Conservation (phyloP, 2,113 vertebrate species). For the Mus pahari region DNA sequence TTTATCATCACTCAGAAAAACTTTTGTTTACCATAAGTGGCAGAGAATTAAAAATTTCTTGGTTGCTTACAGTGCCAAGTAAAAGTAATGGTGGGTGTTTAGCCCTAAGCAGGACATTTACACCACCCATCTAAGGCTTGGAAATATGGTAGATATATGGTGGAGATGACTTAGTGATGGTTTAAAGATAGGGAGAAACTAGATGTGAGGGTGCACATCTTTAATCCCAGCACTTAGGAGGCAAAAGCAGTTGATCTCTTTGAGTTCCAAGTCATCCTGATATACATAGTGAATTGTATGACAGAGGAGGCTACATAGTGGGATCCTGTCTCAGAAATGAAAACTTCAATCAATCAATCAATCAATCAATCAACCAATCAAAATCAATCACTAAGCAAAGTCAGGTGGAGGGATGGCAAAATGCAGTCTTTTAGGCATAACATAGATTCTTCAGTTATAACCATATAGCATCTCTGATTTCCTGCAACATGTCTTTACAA, state of each 20-base stretch:
- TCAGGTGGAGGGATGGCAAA: not conserved
- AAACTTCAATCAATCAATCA: not conserved
- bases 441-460: not conserved
- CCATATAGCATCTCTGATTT: not conserved
- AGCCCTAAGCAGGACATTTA: not conserved
- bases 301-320: not conserved
- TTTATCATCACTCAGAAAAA: not conserved
- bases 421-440: not conserved
- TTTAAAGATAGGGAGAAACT: not conserved
- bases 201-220: not conserved
- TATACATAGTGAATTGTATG: not conserved
- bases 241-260: not conserved
- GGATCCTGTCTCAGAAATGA: not conserved
- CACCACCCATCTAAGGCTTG: not conserved
- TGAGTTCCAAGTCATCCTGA: not conserved
- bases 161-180: not conserved
- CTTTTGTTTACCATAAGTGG: not conserved
- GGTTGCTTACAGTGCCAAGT: not conserved
- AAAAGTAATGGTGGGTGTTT: not conserved
- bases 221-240: not conserved
- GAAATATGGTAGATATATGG: not conserved
- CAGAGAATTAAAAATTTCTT: not conserved
- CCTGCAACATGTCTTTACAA: too few species aligned
- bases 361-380: not conserved
- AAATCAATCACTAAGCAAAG: not conserved